Conservation (phyloP, 2,113 vertebrate genomes). For the Motacilla alba region DNA sequence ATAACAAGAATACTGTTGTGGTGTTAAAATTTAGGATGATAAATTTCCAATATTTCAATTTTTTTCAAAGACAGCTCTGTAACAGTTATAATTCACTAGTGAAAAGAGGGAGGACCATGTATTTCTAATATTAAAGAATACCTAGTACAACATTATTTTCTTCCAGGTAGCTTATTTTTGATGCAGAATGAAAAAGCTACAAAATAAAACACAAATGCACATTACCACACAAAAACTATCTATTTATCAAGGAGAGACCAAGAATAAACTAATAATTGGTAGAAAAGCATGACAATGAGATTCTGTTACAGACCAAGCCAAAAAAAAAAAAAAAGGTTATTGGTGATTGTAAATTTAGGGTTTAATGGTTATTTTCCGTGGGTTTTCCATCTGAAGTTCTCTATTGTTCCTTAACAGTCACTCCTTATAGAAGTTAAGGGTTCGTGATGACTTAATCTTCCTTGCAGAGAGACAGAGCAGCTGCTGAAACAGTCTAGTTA, state of each 20-base stretch:
- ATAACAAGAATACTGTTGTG: not conserved
- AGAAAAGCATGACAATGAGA: not conserved
- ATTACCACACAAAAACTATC: accelerated
- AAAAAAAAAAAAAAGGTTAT: no score
- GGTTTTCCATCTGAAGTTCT: not conserved
- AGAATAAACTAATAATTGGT: not conserved
- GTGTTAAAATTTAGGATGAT: not conserved
- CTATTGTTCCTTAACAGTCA: not conserved
- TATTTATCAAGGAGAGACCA: not conserved
- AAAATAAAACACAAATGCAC: not conserved
- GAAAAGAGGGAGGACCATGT: not conserved
- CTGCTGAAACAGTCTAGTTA: not conserved
- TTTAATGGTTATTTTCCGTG: not conserved
- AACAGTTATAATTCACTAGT: not conserved
- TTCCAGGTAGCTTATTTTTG: not conserved
- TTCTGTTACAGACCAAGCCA: accelerated
- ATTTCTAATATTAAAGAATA: not conserved
- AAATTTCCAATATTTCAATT: not conserved
- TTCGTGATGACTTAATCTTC: not conserved
- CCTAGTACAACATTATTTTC: not conserved
- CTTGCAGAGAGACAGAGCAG: not conserved
- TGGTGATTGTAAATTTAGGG: not conserved
- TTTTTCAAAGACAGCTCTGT: not conserved
- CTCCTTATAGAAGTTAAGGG: not conserved
- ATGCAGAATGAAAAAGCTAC: not conserved